Evolutionary conservation across 2,888 invertebrate species (phyloP).

Genomic region (Schrankia costaestrigalis): DNA sequence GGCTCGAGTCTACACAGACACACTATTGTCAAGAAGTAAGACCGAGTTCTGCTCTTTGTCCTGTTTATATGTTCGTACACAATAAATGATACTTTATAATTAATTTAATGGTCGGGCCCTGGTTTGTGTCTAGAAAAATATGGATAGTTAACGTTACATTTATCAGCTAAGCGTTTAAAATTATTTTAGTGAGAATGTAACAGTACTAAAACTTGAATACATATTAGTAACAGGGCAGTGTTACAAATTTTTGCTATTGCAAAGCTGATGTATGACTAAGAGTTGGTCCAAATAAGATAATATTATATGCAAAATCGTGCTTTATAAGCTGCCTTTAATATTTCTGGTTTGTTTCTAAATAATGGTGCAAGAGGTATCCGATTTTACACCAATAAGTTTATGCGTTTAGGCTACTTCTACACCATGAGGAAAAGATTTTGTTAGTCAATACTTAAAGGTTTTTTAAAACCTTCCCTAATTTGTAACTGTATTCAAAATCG

Average conservation of each 20-base stretch:
- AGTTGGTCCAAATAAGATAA: conserved; percentile 31
- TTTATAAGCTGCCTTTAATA: conserved; percentile 41
- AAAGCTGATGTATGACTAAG: conserved; percentile 21
- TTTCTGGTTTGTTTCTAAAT: conserved; percentile 35
- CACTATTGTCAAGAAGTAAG: conserved; percentile 16
- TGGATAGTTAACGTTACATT: conserved; percentile 22
- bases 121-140: conserved; percentile 34
- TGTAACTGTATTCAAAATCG: conserved; percentile 71
- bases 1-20: conserved; percentile 12
- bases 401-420: conserved; percentile 68
- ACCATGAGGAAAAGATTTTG: conserved; percentile 69
- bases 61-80: conserved; percentile 48
- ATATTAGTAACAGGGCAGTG: conserved; percentile 14
- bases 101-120: conserved; percentile 47
- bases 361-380: conserved; percentile 51
- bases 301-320: conserved; percentile 23
- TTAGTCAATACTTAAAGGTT: conserved; percentile 66
- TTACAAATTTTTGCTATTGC: conserved; percentile 24
- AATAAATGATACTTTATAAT: conserved; percentile 49
- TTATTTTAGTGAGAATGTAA: conserved; percentile 29
- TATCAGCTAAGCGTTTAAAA: conserved; percentile 29
- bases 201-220: conserved; percentile 18
- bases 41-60: conserved; percentile 19
- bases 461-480: conserved; percentile 61
- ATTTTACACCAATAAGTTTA: conserved; percentile 54